A percentile compares a stretch with the other conserved stretches of the same genome.
These are phyloP conservation scores for Takifugu bimaculatus DNA, from an alignment of 2,113 vertebrate genomes.

Conservation along the genomic window DNA sequence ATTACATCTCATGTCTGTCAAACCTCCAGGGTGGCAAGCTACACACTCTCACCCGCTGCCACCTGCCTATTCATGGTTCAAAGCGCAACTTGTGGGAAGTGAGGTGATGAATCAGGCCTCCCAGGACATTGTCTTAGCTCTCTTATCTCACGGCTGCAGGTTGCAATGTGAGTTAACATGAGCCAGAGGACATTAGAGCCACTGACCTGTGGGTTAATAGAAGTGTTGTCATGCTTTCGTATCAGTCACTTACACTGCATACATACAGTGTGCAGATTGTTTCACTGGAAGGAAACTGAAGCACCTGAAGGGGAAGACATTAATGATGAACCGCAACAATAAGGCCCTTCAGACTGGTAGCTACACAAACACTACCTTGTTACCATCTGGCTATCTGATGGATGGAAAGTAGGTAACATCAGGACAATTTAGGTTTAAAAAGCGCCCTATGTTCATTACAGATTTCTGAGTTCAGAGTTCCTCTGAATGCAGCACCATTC, in stretches of 20 bases:
- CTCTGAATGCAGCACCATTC: no score
- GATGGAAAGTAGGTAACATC: background rate
- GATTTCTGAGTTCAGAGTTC: no score
- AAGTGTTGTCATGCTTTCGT: constrained; percentile 59
- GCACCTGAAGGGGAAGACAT: background rate
- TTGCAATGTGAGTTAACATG: constrained; percentile 47
- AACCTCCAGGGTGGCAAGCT: background rate
- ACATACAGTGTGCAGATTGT: no score
- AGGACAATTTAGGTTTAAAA: no score
- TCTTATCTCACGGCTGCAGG: constrained; percentile 52
- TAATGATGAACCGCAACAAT: no score
- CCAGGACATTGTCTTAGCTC: constrained; percentile 42
- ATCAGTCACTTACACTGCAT: constrained; percentile 31
- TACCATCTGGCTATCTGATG: no score
- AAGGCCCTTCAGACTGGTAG: no score
- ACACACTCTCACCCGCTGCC: constrained; percentile 27
- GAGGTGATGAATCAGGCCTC: constrained; percentile 55
- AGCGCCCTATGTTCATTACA: no score
- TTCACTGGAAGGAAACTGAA: no score
- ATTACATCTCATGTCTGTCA: background rate
- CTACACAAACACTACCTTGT: no score
- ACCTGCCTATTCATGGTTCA: constrained; percentile 21
- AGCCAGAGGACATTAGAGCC: constrained; percentile 32
- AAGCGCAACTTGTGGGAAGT: constrained; percentile 17
- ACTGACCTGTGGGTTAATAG: constrained; percentile 66